Percentiles rank a stretch among this genome's conserved stretches.
Evolutionary conservation across 2,797 vertebrate genomes (phyloP).

Genomic region (Sebastes trivittatus): DNA sequence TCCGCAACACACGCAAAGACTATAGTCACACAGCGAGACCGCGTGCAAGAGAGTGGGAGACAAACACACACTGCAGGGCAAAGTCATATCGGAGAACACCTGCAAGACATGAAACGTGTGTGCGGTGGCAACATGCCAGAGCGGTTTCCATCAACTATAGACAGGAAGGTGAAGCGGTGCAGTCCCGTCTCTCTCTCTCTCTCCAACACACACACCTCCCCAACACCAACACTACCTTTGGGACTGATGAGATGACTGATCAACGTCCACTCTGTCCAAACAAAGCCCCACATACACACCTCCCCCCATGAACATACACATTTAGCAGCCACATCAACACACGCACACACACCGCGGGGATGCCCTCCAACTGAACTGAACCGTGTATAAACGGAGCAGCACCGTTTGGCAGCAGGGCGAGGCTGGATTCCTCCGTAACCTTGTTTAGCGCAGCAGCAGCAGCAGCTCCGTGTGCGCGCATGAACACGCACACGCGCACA

Average conservation of each 20-base stretch:
- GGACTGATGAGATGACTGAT: constrained; percentile 63
- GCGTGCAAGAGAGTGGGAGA: constrained; percentile 32
- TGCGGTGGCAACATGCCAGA: constrained; percentile 52
- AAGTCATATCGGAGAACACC: constrained; percentile 69
- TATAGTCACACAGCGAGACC: constrained; percentile 3
- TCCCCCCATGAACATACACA: constrained; percentile 34
- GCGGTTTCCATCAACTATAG: constrained; percentile 61
- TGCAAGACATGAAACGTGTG: constrained; percentile 50
- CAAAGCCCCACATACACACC: constrained; percentile 46
- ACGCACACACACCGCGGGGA: constrained; percentile 59
- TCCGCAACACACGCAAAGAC: constrained; percentile 15
- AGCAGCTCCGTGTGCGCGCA: constrained; percentile 78
- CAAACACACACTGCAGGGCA: constrained; percentile 28
- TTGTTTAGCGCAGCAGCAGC: constrained; percentile 78
- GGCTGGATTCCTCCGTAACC: constrained; percentile 82
- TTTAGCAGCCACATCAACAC: neutral
- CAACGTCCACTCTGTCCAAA: constrained; percentile 72
- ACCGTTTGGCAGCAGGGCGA: constrained; percentile 79
- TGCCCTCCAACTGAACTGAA: constrained; percentile 78
- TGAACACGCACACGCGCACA: constrained; percentile 42
- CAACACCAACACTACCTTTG: constrained; percentile 33
- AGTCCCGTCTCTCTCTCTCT: constrained; percentile 11
- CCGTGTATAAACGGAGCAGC: constrained; percentile 64
- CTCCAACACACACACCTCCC: neutral
- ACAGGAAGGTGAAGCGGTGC: constrained; percentile 66